These are phyloP conservation scores for Albula glossodonta DNA, from an alignment of 2,113 vertebrate genomes.

Conservation along the genomic window DNA sequence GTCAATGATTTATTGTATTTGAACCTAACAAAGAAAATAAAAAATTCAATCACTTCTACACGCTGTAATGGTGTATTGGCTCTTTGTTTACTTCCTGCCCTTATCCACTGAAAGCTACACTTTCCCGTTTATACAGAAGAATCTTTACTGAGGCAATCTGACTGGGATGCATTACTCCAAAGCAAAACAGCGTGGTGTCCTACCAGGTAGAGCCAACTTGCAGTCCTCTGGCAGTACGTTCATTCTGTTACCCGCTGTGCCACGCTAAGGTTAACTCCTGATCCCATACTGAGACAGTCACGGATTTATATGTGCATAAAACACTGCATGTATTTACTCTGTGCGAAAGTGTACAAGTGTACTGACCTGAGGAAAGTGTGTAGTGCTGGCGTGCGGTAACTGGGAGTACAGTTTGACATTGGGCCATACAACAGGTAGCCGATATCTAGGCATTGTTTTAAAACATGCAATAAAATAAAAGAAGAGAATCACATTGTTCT, in stretches of 20 bases:
- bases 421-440: background rate
- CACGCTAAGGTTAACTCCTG: background rate
- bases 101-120: too few species aligned
- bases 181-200: background rate
- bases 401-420: background rate
- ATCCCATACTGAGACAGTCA: background rate
- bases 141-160: background rate
- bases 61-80: too few species aligned
- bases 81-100: too few species aligned
- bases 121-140: too few species aligned
- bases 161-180: background rate
- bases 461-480: background rate
- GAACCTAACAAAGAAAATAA: background rate
- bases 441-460: background rate
- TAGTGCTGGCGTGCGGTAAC: background rate
- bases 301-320: slow-evolving; percentile 13
- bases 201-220: background rate
- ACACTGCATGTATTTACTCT: background rate
- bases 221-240: background rate
- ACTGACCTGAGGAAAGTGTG: background rate
- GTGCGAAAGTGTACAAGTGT: background rate
- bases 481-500: background rate
- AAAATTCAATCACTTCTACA: too few species aligned
- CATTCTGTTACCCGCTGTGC: background rate
- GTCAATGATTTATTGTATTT: background rate